Conservation (phyloP, 2,113 vertebrate genomes). For the Prionailurus bengalensis region DNA sequence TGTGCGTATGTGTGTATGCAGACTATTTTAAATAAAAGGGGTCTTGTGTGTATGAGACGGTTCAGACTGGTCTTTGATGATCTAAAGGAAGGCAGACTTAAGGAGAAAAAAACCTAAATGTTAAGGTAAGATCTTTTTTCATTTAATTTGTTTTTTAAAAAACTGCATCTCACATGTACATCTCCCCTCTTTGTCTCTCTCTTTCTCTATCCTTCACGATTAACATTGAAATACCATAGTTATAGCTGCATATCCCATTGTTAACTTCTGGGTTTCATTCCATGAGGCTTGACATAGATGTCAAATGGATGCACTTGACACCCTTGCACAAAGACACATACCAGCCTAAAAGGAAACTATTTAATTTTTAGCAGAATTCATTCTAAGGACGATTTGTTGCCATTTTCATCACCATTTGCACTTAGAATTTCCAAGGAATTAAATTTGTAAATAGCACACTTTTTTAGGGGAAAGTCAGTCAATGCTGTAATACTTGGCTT, state of each 20-base stretch:
- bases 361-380: slow-evolving; percentile 41
- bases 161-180: slow-evolving; percentile 62
- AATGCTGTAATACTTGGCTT: not conserved
- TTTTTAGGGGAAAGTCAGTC: slow-evolving; percentile 9
- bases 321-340: slow-evolving; percentile 65
- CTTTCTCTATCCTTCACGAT: slow-evolving; percentile 22
- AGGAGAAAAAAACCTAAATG: slow-evolving; percentile 72
- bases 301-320: slow-evolving; percentile 82
- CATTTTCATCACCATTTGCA: slow-evolving; percentile 7
- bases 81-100: slow-evolving; percentile 75
- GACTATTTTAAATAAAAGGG: slow-evolving; percentile 78
- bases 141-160: slow-evolving; percentile 82
- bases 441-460: not conserved
- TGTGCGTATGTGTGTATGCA: not conserved
- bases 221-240: slow-evolving; percentile 67
- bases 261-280: slow-evolving; percentile 80
- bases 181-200: not conserved
- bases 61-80: slow-evolving; percentile 85
- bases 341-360: slow-evolving; percentile 69
- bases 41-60: slow-evolving; percentile 48
- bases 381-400: not conserved
- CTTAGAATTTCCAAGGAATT: not conserved
- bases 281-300: slow-evolving; percentile 32
- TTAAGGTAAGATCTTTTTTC: slow-evolving; percentile 77
- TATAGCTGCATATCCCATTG: slow-evolving; percentile 77